Evolutionary conservation across 37 sponge, comb jelly and placozoan species (phyloP).

Genomic region (Hexactinellida sp.): DNA sequence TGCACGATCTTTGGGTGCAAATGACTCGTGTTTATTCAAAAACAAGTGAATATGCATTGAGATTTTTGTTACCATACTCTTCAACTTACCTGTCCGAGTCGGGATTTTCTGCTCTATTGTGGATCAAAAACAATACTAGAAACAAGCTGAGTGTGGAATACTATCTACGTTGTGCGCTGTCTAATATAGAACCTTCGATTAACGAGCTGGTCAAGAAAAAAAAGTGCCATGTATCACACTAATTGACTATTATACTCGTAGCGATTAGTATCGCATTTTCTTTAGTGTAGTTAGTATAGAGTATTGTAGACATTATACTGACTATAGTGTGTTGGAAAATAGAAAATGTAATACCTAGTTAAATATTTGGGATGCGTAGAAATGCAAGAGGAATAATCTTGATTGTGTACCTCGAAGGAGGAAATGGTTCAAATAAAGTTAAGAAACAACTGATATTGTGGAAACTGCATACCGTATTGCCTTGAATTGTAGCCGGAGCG

Average conservation of each 20-base stretch:
- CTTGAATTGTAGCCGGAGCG: too few relatives aligned
- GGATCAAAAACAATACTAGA: background rate
- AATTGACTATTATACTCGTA: background rate
- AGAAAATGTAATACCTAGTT: background rate
- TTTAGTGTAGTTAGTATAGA: background rate
- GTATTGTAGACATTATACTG: background rate
- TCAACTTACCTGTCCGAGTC: background rate
- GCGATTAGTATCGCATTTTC: background rate
- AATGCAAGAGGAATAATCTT: background rate
- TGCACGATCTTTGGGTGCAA: background rate
- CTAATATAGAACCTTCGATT: slow-evolving; percentile 11
- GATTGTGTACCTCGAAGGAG: background rate
- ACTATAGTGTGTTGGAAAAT: background rate
- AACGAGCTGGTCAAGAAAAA: background rate
- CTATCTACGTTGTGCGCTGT: slow-evolving; percentile 13
- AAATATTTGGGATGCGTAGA: background rate
- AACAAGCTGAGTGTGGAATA: background rate
- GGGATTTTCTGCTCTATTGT: background rate
- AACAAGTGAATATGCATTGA: background rate
- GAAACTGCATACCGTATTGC: too few relatives aligned
- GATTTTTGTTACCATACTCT: background rate
- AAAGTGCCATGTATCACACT: background rate
- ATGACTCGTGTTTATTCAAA: slow-evolving; percentile 2
- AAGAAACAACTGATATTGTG: background rate
- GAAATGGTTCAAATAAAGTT: background rate